phyloP scores from a whole-genome alignment of 2,888 invertebrate genomes.

The Erebia epiphron region DNA sequence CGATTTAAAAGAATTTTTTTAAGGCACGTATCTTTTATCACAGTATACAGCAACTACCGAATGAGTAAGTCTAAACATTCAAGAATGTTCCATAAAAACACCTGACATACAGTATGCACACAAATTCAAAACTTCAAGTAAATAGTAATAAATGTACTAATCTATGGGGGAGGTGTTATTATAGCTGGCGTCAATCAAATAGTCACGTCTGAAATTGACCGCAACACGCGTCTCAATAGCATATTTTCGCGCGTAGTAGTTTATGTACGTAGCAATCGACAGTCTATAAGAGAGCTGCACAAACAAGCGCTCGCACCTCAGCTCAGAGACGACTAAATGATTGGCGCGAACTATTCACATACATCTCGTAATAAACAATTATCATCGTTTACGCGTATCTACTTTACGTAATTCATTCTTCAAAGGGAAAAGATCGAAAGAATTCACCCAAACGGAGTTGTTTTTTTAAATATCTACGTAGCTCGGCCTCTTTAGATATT shows the following conservation, averaged over 20 bases:
- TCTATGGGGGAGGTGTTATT: not conserved
- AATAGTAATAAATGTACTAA: not conserved
- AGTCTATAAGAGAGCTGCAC: too few relatives aligned
- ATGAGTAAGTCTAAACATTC: slow-evolving; percentile 34
- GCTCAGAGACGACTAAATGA: too few relatives aligned
- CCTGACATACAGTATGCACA: slow-evolving; percentile 26
- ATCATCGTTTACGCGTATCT: not conserved
- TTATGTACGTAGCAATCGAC: too few relatives aligned
- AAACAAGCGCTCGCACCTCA: too few relatives aligned
- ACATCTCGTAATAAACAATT: not conserved
- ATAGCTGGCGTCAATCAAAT: not conserved
- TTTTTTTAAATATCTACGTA: not conserved
- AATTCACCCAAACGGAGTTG: not conserved
- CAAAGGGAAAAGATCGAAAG: not conserved
- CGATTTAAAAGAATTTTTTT: slow-evolving; percentile 44
- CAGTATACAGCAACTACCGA: slow-evolving; percentile 67
- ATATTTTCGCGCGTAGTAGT: too few relatives aligned
- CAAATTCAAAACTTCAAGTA: not conserved
- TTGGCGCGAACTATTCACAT: too few relatives aligned
- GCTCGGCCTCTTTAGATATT: not conserved
- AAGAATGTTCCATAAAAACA: slow-evolving; percentile 25
- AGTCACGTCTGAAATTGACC: too few relatives aligned
- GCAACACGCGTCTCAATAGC: too few relatives aligned
- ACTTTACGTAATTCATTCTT: not conserved
- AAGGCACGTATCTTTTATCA: slow-evolving; percentile 77